Conservation (phyloP, 2,113 vertebrate species). For the Alligator mississippiensis region DNA sequence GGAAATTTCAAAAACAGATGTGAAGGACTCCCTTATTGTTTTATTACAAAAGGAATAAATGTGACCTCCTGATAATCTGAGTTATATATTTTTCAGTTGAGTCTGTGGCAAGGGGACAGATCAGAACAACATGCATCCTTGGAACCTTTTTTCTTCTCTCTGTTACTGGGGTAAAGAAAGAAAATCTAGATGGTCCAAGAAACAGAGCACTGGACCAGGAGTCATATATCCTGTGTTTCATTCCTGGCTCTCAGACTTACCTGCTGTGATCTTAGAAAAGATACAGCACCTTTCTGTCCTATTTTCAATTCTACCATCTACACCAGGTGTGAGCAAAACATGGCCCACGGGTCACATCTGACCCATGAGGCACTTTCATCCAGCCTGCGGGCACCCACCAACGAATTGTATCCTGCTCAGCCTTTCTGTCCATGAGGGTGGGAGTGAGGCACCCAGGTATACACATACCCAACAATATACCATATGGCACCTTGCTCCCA, state of each 20-base stretch:
- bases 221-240: background rate
- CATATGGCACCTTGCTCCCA: too few species aligned
- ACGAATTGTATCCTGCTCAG: too few species aligned
- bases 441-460: too few species aligned
- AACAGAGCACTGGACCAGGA: background rate
- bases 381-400: too few species aligned
- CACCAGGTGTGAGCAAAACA: too few species aligned
- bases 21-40: background rate
- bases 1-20: background rate
- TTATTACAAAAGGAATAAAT: background rate
- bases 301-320: background rate
- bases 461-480: too few species aligned
- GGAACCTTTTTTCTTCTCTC: background rate
- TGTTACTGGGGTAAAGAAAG: background rate
- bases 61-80: background rate
- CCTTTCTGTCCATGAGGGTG: too few species aligned
- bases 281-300: background rate
- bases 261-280: background rate
- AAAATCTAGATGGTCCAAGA: accelerated
- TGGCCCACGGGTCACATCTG: too few species aligned
- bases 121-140: background rate
- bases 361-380: too few species aligned
- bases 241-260: background rate
- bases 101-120: background rate
- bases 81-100: background rate